phyloP scores from a whole-genome alignment of 2,888 invertebrate genomes.

The Parochlus steinenii region DNA sequence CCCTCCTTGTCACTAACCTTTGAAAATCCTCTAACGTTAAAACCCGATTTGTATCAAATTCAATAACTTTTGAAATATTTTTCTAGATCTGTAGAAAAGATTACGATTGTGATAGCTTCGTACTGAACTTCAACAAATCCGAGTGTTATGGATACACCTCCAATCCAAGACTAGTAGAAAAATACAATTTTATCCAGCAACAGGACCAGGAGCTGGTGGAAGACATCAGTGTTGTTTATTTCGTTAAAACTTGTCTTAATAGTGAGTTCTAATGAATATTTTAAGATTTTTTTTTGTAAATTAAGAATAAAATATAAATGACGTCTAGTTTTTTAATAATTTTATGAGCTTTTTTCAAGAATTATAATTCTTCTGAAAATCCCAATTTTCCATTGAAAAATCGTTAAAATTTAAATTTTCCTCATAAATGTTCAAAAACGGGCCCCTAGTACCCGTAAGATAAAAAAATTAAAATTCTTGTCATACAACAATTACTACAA shows the following conservation, averaged over 20 bases:
- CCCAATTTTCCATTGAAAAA: no score
- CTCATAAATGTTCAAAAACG: no score
- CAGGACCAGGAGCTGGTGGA: constrained; percentile 21
- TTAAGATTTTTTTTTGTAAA: no score
- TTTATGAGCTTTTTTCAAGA: no score
- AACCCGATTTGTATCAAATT: constrained; percentile 17
- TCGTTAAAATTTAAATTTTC: no score
- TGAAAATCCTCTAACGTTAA: constrained; percentile 9
- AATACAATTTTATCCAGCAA: constrained; percentile 20
- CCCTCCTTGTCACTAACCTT: constrained; percentile 2
- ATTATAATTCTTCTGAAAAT: no score
- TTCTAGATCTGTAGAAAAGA: constrained; percentile 24
- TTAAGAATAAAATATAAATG: no score
- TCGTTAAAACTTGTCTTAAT: constrained; percentile 27
- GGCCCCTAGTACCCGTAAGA: no score
- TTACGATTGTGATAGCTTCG: constrained; percentile 26
- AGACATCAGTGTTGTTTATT: constrained; percentile 27
- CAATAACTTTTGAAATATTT: constrained; percentile 23
- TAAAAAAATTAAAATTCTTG: no score
- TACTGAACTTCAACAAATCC: constrained; percentile 23
- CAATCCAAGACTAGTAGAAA: constrained; percentile 19
- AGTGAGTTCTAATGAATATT: constrained; percentile 20
- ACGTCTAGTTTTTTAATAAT: no score
- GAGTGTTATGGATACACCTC: constrained; percentile 27
- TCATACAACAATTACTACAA: no score